Conservation (phyloP, 1,140 invertebrate genomes). For the Trachymyrmex cornetzi region DNA sequence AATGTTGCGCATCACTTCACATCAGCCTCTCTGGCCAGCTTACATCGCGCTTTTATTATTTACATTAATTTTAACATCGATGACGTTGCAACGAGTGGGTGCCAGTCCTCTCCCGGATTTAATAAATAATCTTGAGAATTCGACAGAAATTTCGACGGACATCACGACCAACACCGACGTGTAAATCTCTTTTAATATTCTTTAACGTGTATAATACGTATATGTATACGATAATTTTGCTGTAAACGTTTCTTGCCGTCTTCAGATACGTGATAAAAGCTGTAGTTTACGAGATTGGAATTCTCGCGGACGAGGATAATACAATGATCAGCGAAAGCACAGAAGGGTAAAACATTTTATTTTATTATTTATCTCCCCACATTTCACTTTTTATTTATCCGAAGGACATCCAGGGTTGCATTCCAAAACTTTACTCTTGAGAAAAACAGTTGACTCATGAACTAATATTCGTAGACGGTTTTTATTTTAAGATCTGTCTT, state of each 20-base stretch:
- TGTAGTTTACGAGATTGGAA: slow-evolving; percentile 88
- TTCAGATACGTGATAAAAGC: slow-evolving; percentile 87
- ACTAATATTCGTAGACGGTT: too few relatives aligned
- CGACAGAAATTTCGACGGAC: slow-evolving; percentile 8
- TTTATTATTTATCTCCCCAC: background rate
- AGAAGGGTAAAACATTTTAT: slow-evolving; percentile 68
- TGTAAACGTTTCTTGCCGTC: background rate
- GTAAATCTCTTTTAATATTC: slow-evolving; percentile 41
- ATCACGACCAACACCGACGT: slow-evolving; percentile 29
- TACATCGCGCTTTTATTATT: slow-evolving; percentile 28
- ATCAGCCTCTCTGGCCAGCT: background rate
- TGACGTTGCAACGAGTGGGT: background rate
- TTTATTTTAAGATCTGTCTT: too few relatives aligned
- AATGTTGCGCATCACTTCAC: slow-evolving; percentile 56
- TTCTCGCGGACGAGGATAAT: slow-evolving; percentile 86
- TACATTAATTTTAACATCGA: slow-evolving; percentile 23
- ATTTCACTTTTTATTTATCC: too few relatives aligned
- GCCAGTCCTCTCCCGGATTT: slow-evolving; percentile 31
- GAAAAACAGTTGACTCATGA: too few relatives aligned
- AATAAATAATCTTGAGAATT: background rate
- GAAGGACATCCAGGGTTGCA: too few relatives aligned
- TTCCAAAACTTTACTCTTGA: too few relatives aligned
- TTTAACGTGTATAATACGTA: background rate
- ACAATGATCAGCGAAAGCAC: slow-evolving; percentile 79
- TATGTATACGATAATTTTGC: background rate